phyloP scores from a whole-genome alignment of 1,140 invertebrate genomes.

The Aphidius gifuensis region DNA sequence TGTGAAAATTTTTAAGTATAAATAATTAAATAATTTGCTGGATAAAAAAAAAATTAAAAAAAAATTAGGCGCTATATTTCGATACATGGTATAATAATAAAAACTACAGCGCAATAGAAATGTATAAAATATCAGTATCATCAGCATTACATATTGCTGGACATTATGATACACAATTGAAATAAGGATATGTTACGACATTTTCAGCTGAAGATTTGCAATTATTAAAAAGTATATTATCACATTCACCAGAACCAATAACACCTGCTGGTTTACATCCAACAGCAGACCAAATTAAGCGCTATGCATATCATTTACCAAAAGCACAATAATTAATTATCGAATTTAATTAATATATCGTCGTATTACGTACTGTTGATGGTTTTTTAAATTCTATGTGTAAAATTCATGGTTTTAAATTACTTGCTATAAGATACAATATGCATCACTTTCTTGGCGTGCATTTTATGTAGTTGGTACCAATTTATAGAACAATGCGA shows the following conservation, averaged over 20 bases:
- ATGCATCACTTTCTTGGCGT: constrained; percentile 83
- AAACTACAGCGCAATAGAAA: no score
- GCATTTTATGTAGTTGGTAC: constrained; percentile 95
- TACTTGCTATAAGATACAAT: constrained; percentile 94
- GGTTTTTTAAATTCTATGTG: constrained; percentile 96
- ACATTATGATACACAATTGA: constrained; percentile 84
- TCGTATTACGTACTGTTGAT: constrained; percentile 86
- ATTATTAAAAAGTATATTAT: constrained; percentile 69
- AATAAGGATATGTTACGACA: constrained; percentile 86
- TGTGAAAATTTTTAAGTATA: no score
- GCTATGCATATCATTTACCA: constrained; percentile 96
- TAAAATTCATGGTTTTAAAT: constrained; percentile 93
- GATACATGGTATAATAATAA: no score
- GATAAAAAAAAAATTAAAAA: no score
- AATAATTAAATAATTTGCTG: no score
- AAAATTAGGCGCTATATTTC: no score
- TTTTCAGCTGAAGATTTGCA: constrained; percentile 81
- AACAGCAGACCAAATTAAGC: constrained; percentile 96
- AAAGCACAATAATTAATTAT: constrained; percentile 86
- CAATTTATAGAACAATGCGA: constrained; percentile 88
- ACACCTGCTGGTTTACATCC: constrained; percentile 90
- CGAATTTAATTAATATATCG: constrained; percentile 95
- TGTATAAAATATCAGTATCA: constrained; percentile 86
- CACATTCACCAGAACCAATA: constrained; percentile 69
- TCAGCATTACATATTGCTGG: constrained; percentile 97